phyloP scores from a whole-genome alignment of 2,888 invertebrate species.

The Cryptus armator region DNA sequence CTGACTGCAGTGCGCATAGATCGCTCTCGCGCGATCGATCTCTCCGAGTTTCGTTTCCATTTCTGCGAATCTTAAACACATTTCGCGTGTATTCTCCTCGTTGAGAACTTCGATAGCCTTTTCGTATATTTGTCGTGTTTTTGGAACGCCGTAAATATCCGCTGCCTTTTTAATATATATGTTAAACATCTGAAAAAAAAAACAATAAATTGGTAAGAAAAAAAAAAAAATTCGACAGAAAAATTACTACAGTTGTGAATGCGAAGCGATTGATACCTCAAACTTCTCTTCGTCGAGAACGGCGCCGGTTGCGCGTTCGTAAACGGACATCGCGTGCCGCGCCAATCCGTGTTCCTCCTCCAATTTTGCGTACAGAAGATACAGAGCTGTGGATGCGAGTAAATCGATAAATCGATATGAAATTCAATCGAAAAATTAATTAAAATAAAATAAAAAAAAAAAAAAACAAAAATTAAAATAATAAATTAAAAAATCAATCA shows the following conservation, averaged over 20 bases:
- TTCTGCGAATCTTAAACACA: slow-evolving; percentile 98
- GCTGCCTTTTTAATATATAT: slow-evolving; percentile 99
- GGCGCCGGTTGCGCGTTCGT: slow-evolving; percentile 97
- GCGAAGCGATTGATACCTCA: slow-evolving; percentile 87
- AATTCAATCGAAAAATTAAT: not conserved
- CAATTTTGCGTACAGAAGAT: slow-evolving; percentile 97
- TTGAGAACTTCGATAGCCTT: slow-evolving; percentile 97
- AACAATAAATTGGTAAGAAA: no score
- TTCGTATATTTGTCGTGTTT: slow-evolving; percentile 98
- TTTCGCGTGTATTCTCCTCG: slow-evolving; percentile 96
- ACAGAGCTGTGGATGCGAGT: slow-evolving; percentile 88
- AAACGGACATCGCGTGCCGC: slow-evolving; percentile 99
- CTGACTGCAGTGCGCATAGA: slow-evolving; percentile 99
- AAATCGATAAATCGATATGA: not conserved
- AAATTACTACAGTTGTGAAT: not conserved
- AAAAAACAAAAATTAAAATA: slow-evolving; percentile 17
- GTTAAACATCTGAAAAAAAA: slow-evolving; percentile 93
- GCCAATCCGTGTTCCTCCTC: slow-evolving; percentile 99
- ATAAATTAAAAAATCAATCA: not conserved
- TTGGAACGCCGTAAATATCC: slow-evolving; percentile 98
- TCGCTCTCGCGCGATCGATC: slow-evolving; percentile 98
- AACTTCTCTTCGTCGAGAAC: slow-evolving; percentile 97
- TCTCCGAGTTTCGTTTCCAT: slow-evolving; percentile 99
- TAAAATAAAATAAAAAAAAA: not conserved
- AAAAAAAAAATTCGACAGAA: not conserved